Percentiles rank a stretch among this genome's conserved stretches.
These are phyloP conservation scores for Molossus molossus DNA, from an alignment of 2,797 vertebrate genomes.

Conservation along the genomic window DNA sequence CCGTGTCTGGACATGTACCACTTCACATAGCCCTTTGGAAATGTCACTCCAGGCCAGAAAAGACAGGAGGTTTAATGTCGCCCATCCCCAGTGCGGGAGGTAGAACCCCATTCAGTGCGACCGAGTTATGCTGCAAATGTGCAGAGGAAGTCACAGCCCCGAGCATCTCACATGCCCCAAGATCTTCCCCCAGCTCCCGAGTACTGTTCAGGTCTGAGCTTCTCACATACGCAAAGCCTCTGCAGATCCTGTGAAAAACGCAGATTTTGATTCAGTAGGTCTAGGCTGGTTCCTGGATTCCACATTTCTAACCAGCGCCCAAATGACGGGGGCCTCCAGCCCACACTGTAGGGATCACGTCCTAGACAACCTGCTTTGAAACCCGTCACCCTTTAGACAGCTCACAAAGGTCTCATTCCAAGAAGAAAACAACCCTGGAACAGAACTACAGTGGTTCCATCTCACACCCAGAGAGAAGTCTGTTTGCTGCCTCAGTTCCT, in stretches of 20 bases:
- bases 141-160: neutral
- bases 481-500: slow-evolving; percentile 45
- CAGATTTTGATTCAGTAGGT: neutral
- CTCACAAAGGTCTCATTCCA: neutral
- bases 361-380: neutral
- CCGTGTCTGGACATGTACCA: slow-evolving; percentile 67
- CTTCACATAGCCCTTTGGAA: slow-evolving; percentile 64
- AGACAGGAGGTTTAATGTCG: neutral
- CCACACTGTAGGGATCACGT: neutral
- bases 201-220: neutral
- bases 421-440: neutral
- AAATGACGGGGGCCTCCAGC: neutral
- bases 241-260: slow-evolving; percentile 9
- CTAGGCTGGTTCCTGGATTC: neutral
- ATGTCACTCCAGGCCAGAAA: neutral
- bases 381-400: neutral
- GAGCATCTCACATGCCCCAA: neutral
- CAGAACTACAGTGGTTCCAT: neutral
- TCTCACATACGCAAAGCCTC: neutral
- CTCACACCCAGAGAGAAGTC: slow-evolving; percentile 6
- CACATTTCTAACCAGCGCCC: neutral
- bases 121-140: neutral
- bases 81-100: neutral
- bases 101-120: neutral
- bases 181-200: neutral